Base-by-base conservation (phyloP, 2,888 invertebrate species). In the Pseudoips prasinana region DNA sequence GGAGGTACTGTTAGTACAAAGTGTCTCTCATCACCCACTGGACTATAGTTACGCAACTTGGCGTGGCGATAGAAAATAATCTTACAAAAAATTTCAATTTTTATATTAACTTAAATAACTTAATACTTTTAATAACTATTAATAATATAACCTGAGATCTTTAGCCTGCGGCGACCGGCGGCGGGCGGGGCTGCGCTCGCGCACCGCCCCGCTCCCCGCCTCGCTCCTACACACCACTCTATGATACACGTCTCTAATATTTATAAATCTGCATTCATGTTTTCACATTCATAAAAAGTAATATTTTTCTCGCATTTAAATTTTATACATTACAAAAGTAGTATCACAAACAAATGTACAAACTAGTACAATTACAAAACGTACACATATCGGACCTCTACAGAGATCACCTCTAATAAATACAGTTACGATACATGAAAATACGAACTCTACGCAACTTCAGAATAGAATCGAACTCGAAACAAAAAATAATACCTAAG, bases 331-430 rank as follows among this genome's bases (percentile, higher is more conserved):
- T 87, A 88, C 86, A 88, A 86, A 86, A 84, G 89, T 89, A 89
- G 88, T 89, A 89, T 89, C 89, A 89, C 89, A 89, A 89, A 89
- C 83, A 87, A 89, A 88, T 86, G 88, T 89, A 89, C 88, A 74
- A 86, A 83, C 86, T 84, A 85, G 87, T 86, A 84, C 83, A 83
- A 78, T 81, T 83, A 85, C 79, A 78, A 80, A 80, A 79, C 78
- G 77, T 81, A 77, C 79, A 81, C 77, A 79, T 78, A 81, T 64
- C 62, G 51, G 55, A 52, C 57, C 62, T 45, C 47, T 46, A 42
- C 60, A 63, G 78, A 72, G 83, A 65, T 66, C 84, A 73, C 65
- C 77, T 80, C 83, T 82, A 83, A 84, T 84, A 84, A 84, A 85
- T 85, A 85, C 83, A 74, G 71, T 75, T 77, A 77, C 76, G 67